Evolutionary conservation across 2,888 invertebrate species (phyloP), one percentile per base, ranked within the genome.

Genomic region (Neoitamus cyanurus): DNA sequence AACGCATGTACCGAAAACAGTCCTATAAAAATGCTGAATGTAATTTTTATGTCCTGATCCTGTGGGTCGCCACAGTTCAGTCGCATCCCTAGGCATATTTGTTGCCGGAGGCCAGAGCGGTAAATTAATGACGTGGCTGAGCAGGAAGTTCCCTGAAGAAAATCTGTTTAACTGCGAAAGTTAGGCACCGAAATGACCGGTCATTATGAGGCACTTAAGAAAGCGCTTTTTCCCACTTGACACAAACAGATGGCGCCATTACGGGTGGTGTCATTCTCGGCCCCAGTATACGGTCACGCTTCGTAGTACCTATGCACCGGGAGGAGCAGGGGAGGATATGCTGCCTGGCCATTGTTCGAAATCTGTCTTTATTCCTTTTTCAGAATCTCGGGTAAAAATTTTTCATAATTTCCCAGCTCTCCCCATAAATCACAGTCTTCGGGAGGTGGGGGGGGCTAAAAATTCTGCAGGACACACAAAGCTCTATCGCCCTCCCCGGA

Each of bases 201-300:
- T 69, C 69, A 82, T 82, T 82, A 82, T 28, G 69, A 69, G 69
- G 82, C 69, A 82, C 82, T 82, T 82, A 82, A 69, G 82, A 34
- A 82, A 36, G 80, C 69, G 20, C 42, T 69, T 80, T 46, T 58
- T 58, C 25, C 69, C 69, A 68, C 68, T 82, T 69, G 82, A 82
- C 82, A 82, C 69, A 82, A 82, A 82, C 68, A 82, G 68, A 82
- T 82, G 82, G 30, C 82, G 37, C 25, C 82, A 82, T 82, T 82
- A 82, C n/a, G 69, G 69, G 30, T 48, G 31, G 30, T 78, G 48
- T 78, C 48, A 48, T 58, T 78, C 34, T 58, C 30, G 70, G 31
- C 31, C 36, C 69, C n/a, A n/a, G 34, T 30, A 30, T 28, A 69
- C 42, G 34, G 82, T 34, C 69, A 68, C 30, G 36, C 20, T 34